Percentiles rank a stretch among this genome's conserved stretches.
Evolutionary conservation across 2,113 vertebrate genomes (phyloP).

Genomic region (Sakesphorus luctuosus): DNA sequence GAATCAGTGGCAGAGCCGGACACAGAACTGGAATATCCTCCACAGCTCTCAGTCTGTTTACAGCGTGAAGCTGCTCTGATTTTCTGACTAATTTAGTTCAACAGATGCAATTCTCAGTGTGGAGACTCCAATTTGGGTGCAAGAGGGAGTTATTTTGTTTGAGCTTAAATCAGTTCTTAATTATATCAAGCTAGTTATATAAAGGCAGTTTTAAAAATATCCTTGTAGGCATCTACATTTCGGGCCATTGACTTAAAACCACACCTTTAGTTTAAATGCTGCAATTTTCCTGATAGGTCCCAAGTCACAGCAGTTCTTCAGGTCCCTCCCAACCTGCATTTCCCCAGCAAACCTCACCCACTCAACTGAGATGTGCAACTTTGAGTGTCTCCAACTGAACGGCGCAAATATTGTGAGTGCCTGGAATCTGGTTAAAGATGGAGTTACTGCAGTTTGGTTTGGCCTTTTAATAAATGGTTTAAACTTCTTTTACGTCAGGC

Average conservation of each 20-base stretch:
- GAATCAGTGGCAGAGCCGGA: conserved; percentile 62
- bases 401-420: not conserved
- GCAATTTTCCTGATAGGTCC: not conserved
- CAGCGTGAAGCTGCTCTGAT: conserved; percentile 40
- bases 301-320: not conserved
- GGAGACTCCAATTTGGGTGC: conserved; percentile 50
- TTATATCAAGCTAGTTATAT: conserved; percentile 54
- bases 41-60: not conserved
- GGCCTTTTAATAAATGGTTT: not conserved
- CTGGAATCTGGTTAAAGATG: not conserved
- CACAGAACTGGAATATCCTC: conserved; percentile 46
- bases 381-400: not conserved
- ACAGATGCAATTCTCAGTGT: conserved; percentile 46
- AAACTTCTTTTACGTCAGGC: not conserved
- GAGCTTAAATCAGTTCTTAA: conserved; percentile 62
- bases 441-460: not conserved
- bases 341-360: not conserved
- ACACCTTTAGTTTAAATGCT: conserved; percentile 34
- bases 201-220: conserved; percentile 51
- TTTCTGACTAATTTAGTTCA: conserved; percentile 58
- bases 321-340: not conserved
- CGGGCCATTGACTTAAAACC: not conserved
- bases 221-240: conserved; percentile 25
- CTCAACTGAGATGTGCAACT: not conserved
- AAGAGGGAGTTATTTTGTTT: conserved; percentile 54